Percentiles rank a stretch among this genome's conserved stretches.
phyloP scores from a whole-genome alignment of 2,888 invertebrate genomes.

The Scrobipalpa atriplicella region DNA sequence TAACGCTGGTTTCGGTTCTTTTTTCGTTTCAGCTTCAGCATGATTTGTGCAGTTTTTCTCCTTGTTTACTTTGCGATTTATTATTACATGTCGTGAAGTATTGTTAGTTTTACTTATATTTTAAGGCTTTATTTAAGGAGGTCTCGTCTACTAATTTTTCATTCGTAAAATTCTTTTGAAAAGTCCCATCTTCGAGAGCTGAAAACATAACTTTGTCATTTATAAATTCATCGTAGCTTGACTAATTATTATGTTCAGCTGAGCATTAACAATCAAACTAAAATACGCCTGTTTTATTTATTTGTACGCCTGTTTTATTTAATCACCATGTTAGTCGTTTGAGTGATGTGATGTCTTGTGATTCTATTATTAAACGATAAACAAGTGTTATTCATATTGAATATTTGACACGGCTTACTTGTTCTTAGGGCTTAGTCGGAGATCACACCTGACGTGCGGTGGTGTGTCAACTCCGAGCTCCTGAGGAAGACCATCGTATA shows the following conservation, averaged over 20 bases:
- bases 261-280: background rate
- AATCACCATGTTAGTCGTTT: too few species aligned
- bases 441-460: too few species aligned
- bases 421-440: too few species aligned
- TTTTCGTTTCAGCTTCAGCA: slow-evolving; percentile 34
- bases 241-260: background rate
- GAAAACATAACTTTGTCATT: too few species aligned
- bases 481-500: too few species aligned
- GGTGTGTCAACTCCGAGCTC: too few species aligned
- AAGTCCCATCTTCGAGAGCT: background rate
- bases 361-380: too few species aligned
- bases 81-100: background rate
- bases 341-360: slow-evolving; percentile 2
- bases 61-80: background rate
- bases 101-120: too few species aligned
- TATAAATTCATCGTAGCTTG: background rate
- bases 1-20: background rate
- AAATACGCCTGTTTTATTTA: slow-evolving; percentile 14
- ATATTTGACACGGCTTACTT: too few species aligned
- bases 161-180: background rate
- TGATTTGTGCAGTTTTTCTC: slow-evolving; percentile 30
- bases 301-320: slow-evolving; percentile 30
- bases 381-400: too few species aligned
- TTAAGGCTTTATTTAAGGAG: background rate
- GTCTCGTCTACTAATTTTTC: background rate